Evolutionary conservation across 1,140 invertebrate genomes (phyloP).

Genomic region (Rhynchophorus ferrugineus): DNA sequence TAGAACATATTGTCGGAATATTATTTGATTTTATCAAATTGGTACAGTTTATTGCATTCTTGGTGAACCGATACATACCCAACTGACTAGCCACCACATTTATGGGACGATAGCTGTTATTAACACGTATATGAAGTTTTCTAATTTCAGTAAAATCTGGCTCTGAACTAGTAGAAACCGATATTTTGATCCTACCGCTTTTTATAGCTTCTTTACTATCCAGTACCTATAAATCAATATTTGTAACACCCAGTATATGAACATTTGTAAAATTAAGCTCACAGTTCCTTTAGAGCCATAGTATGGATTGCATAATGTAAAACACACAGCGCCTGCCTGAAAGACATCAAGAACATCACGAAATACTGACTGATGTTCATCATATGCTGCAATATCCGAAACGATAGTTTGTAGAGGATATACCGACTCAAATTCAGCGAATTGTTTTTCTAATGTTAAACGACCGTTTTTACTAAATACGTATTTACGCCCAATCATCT

Average conservation of each 20-base stretch:
- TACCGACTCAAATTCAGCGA: constrained; percentile 46
- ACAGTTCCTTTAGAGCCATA: constrained; percentile 75
- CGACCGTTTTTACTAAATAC: constrained; percentile 46
- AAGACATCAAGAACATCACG: constrained; percentile 62
- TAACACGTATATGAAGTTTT: constrained; percentile 32
- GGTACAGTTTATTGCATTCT: no score
- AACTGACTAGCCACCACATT: constrained; percentile 31
- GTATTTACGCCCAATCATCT: constrained; percentile 60
- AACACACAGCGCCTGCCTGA: constrained; percentile 55
- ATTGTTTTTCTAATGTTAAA: constrained; percentile 63
- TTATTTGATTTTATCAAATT: constrained; percentile 29
- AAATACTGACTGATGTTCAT: constrained; percentile 33
- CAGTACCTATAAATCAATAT: constrained; percentile 29
- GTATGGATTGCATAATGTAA: constrained; percentile 69
- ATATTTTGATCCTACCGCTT: constrained; percentile 39
- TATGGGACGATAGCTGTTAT: constrained; percentile 37
- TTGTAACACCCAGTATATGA: neutral
- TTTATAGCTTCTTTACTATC: constrained; percentile 37
- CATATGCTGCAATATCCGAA: constrained; percentile 50
- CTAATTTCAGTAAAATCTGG: constrained; percentile 39
- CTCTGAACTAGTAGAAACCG: constrained; percentile 38
- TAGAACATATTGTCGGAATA: constrained; percentile 31
- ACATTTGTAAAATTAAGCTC: constrained; percentile 9
- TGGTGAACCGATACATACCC: no score
- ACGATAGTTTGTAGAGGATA: constrained; percentile 67